A percentile compares a stretch with the other conserved stretches of the same genome.
phyloP scores from a whole-genome alignment of 2,113 vertebrate genomes.

The Mus pahari region DNA sequence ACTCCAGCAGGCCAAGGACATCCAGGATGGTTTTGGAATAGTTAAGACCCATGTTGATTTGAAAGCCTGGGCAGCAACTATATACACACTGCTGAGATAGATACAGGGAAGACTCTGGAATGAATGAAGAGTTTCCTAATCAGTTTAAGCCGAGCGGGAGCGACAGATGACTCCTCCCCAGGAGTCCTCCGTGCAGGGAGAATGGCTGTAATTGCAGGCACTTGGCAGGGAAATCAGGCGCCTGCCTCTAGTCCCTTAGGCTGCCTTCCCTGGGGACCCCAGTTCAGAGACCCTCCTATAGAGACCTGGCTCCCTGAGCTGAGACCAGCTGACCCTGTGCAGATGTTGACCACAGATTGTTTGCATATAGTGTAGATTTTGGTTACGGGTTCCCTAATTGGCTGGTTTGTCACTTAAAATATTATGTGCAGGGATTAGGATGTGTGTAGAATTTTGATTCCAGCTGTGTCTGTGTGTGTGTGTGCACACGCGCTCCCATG shows the following conservation, averaged over 20 bases:
- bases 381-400: slow-evolving; percentile 66
- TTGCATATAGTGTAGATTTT: slow-evolving; percentile 54
- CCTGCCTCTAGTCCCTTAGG: slow-evolving; percentile 66
- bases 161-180: slow-evolving; percentile 63
- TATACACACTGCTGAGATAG: slow-evolving; percentile 42
- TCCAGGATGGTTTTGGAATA: background rate
- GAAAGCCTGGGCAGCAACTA: slow-evolving; percentile 49
- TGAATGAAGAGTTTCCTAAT: slow-evolving; percentile 76
- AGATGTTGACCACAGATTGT: slow-evolving; percentile 30
- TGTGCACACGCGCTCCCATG: no score
- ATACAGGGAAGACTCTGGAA: slow-evolving; percentile 50
- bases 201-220: slow-evolving; percentile 75
- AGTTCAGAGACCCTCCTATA: slow-evolving; percentile 5
- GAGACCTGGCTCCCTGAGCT: slow-evolving; percentile 47
- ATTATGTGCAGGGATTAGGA: slow-evolving; percentile 39
- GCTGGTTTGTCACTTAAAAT: slow-evolving; percentile 68
- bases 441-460: slow-evolving; percentile 63
- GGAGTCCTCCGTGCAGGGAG: slow-evolving; percentile 64
- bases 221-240: slow-evolving; percentile 74
- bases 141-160: slow-evolving; percentile 60
- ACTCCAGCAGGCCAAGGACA: background rate
- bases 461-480: background rate
- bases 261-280: slow-evolving; percentile 21
- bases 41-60: background rate
- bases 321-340: background rate